phyloP scores from a whole-genome alignment of 2,113 vertebrate genomes.

The Cervus canadensis region DNA sequence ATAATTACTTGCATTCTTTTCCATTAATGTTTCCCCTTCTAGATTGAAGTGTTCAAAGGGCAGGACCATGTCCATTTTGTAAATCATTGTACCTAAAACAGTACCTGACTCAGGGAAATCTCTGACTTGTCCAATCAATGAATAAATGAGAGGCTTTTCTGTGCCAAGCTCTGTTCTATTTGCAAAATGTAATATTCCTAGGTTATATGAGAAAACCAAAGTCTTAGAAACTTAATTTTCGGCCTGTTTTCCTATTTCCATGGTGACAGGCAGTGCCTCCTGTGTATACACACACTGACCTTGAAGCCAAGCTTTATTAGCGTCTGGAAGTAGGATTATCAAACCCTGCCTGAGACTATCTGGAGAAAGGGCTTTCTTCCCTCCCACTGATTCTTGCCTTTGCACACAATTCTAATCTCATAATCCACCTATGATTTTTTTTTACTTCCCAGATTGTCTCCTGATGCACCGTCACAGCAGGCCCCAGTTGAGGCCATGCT shows the following conservation, averaged over 20 bases:
- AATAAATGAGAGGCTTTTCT: not conserved
- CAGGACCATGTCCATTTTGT: not conserved
- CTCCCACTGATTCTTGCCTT: not conserved
- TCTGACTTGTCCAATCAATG: not conserved
- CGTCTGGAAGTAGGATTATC: not conserved
- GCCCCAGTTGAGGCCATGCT: not conserved
- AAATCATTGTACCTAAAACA: not conserved
- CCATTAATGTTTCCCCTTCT: not conserved
- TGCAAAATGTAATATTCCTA: not conserved
- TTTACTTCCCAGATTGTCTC: not conserved
- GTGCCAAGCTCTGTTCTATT: not conserved
- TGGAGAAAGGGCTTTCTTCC: not conserved
- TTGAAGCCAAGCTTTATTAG: not conserved
- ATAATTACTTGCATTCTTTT: not conserved
- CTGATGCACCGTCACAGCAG: not conserved
- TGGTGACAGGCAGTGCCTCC: not conserved
- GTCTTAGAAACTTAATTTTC: not conserved
- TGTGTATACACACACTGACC: not conserved
- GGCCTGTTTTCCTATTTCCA: not conserved
- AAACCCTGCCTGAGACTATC: not conserved
- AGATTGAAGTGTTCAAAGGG: not conserved
- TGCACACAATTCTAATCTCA: not conserved
- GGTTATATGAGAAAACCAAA: not conserved
- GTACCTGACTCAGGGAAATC: not conserved
- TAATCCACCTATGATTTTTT: not conserved